These are phyloP conservation scores for Ectropis grisescens DNA, from an alignment of 1,140 invertebrate genomes.

Conservation along the genomic window DNA sequence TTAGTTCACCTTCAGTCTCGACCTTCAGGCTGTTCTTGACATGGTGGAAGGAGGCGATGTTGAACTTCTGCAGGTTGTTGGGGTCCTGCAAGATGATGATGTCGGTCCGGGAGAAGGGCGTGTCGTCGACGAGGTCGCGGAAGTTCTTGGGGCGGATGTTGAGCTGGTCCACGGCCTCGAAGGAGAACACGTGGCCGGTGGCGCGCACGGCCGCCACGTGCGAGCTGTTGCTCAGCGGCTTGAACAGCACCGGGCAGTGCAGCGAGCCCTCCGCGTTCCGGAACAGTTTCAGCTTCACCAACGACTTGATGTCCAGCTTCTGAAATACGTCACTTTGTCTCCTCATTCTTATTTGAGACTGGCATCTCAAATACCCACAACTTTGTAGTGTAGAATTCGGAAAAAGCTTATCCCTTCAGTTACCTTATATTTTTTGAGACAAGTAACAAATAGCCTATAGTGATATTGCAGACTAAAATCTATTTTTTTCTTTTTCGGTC, in stretches of 20 bases:
- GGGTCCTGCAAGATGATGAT: constrained; percentile 97
- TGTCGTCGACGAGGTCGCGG: constrained; percentile 94
- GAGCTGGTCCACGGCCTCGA: constrained; percentile 96
- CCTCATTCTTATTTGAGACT: not conserved
- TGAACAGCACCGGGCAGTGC: constrained; percentile 96
- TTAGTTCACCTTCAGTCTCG: constrained; percentile 86
- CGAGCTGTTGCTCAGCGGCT: constrained; percentile 94
- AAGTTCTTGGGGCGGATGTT: constrained; percentile 96
- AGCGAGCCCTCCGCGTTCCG: constrained; percentile 88
- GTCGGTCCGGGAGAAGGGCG: constrained; percentile 91
- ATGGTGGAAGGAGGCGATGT: constrained; percentile 95
- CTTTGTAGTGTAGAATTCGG: no score
- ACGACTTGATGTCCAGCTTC: constrained; percentile 86
- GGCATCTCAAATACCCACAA: not conserved
- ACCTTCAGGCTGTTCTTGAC: constrained; percentile 95
- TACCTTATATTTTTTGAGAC: no score
- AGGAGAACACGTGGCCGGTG: constrained; percentile 97
- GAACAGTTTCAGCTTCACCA: constrained; percentile 91
- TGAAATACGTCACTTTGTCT: constrained; percentile 55
- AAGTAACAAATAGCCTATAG: no score
- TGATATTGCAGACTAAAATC: no score
- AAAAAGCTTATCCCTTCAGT: no score
- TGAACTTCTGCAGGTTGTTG: constrained; percentile 92
- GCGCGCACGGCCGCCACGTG: constrained; percentile 93
- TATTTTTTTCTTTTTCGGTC: no score